These are phyloP conservation scores for Scaptomyza flava DNA, from an alignment of 2,888 invertebrate species.

Conservation along the genomic window DNA sequence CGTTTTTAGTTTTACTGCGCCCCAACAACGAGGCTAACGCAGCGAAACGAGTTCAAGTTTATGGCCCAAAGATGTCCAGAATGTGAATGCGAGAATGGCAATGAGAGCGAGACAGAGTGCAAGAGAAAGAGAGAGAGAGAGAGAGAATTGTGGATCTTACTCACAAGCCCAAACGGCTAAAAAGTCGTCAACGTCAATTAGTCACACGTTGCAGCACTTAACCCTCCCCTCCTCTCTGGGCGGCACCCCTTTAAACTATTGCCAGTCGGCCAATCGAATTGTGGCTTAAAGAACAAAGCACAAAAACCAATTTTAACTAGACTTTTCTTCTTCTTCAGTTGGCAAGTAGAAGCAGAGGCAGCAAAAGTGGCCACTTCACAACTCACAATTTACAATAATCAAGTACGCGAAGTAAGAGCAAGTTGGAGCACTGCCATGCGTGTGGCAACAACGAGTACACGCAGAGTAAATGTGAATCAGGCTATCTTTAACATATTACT, in stretches of 20 bases:
- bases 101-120: slow-evolving; percentile 6
- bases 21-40: slow-evolving; percentile 43
- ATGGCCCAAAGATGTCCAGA: slow-evolving; percentile 57
- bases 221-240: neutral
- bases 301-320: slow-evolving; percentile 38
- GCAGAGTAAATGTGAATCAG: no score
- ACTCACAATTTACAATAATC: slow-evolving; percentile 45
- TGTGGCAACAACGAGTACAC: slow-evolving; percentile 36
- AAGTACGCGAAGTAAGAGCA: slow-evolving; percentile 15
- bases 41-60: slow-evolving; percentile 79
- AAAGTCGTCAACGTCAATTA: slow-evolving; percentile 75
- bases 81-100: slow-evolving; percentile 51
- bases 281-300: slow-evolving; percentile 21
- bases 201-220: slow-evolving; percentile 44
- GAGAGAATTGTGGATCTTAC: slow-evolving; percentile 8
- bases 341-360: neutral
- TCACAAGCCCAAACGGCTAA: slow-evolving; percentile 37
- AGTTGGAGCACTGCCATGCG: slow-evolving; percentile 36
- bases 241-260: slow-evolving; percentile 1
- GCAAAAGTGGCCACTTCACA: slow-evolving; percentile 32
- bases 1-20: slow-evolving; percentile 1
- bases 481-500: no score
- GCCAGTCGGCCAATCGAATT: slow-evolving; percentile 47
- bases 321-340: neutral
- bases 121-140: neutral